Conservation (phyloP, 1,140 invertebrate genomes). For the Drosophila bocqueti region DNA sequence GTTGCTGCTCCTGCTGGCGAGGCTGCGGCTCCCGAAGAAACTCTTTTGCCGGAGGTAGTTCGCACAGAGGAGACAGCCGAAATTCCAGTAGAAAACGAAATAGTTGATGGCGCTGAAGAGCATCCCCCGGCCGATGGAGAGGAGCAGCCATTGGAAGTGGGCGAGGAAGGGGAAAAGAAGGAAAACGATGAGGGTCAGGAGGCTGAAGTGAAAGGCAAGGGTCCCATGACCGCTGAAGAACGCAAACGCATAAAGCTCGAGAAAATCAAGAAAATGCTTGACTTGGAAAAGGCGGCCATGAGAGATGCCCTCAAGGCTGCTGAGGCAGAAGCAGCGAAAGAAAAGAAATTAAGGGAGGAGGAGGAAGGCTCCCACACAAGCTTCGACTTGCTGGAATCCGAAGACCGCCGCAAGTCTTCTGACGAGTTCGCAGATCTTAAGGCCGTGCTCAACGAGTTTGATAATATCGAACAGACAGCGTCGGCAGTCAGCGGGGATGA, state of each 20-base stretch:
- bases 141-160: not conserved
- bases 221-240: not conserved
- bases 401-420: not conserved
- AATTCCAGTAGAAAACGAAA: not conserved
- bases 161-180: not conserved
- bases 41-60: not conserved
- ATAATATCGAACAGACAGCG: not conserved
- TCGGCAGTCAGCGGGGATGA: not conserved
- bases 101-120: not conserved
- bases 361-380: not conserved
- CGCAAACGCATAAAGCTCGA: constrained; percentile 22
- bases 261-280: constrained; percentile 13
- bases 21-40: not conserved
- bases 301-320: not conserved
- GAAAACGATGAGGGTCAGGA: not conserved
- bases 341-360: not conserved
- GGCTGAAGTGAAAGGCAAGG: not conserved
- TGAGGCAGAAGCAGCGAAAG: not conserved
- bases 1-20: not conserved
- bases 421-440: constrained; percentile 18
- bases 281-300: not conserved
- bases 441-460: not conserved
- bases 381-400: not conserved
- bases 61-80: not conserved
- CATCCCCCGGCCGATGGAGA: not conserved